Base-by-base conservation (phyloP, 2,888 invertebrate genomes). In the Oscheius sp. region DNA sequence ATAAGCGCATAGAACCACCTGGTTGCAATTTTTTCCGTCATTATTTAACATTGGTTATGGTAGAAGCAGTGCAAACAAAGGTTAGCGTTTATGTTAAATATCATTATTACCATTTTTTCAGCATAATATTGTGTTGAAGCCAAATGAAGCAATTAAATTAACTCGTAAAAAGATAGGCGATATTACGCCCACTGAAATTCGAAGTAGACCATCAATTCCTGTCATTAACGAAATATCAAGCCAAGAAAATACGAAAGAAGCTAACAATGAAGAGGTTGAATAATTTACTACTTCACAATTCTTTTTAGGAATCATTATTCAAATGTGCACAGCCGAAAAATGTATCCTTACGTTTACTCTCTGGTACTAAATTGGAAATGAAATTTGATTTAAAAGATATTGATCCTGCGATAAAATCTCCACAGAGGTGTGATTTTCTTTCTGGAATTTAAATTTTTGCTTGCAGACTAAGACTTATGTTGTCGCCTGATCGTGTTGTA, bases 121-220 rank as follows among this genome's bases (percentile, higher is more conserved):
- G 75, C 83, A 86, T 64, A 63, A 63, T 7, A 66, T 86, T 12
- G 55, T 74, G 13, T 69, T 86, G 9, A 79, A 86, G 63, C 63
- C 81, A 1, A 76, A 69, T 63, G 76, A 80, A 41, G 77, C 80
- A 5, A 73, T 84, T 27, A 77, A 74, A 23, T 74, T 86, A 25
- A 86, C 86, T 53, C 75, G 83, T n/a, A 78, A 69, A 23, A 59
- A 72, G 13, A 77, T 84, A 61, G 86, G 84, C 7, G 79, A 81
- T 13, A 52, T 86, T n/a, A 75, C 75, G 46, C 25, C 73, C 7
- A 78, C 83, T 53, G 61, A 70, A 56, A 72, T 86, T 6, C 46
- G 71, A 13, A 83, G 83, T 55, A 71, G 66, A 21, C 83, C 85
- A 12, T 45, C 58, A 16, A 46, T 41, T 2, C 61, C 70, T 16